Percentiles rank a stretch among this genome's conserved stretches.
Evolutionary conservation across 2,888 invertebrate species (phyloP).

Genomic region (Protodeltote pygarga): DNA sequence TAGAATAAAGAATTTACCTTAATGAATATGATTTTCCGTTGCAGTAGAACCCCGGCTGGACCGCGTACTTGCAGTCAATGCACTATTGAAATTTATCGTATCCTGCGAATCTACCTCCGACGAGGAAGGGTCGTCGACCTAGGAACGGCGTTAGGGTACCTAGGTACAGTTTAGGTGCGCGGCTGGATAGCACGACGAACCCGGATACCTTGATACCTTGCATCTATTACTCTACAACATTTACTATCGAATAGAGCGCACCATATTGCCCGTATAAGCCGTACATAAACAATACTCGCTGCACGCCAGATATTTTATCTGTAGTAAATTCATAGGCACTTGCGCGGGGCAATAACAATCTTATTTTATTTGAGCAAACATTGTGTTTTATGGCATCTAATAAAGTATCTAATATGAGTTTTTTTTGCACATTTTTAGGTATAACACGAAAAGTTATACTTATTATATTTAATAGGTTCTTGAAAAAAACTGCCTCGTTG

Average conservation of each 20-base stretch:
- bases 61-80: constrained; percentile 75
- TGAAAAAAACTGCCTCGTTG: too few species aligned
- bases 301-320: constrained; percentile 4
- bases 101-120: constrained; percentile 82
- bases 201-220: constrained; percentile 71
- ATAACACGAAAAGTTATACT: too few species aligned
- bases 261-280: constrained; percentile 2
- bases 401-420: too few species aligned
- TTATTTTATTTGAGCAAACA: not conserved
- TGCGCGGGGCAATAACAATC: constrained; percentile 6
- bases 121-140: constrained; percentile 76
- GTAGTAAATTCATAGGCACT: too few species aligned
- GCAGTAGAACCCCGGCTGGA: constrained; percentile 57
- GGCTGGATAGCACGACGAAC: constrained; percentile 73
- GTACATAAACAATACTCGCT: constrained; percentile 13
- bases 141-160: constrained; percentile 77
- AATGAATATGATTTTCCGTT: constrained; percentile 49
- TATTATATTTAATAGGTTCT: too few species aligned
- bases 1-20: constrained; percentile 39
- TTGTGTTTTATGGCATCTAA: too few species aligned
- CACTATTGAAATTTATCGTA: constrained; percentile 85
- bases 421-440: too few species aligned
- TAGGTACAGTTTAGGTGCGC: constrained; percentile 68
- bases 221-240: constrained; percentile 53
- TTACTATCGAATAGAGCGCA: constrained; percentile 29